Evolutionary conservation across 2,888 invertebrate species (phyloP).

Genomic region (Cephalotes varians): DNA sequence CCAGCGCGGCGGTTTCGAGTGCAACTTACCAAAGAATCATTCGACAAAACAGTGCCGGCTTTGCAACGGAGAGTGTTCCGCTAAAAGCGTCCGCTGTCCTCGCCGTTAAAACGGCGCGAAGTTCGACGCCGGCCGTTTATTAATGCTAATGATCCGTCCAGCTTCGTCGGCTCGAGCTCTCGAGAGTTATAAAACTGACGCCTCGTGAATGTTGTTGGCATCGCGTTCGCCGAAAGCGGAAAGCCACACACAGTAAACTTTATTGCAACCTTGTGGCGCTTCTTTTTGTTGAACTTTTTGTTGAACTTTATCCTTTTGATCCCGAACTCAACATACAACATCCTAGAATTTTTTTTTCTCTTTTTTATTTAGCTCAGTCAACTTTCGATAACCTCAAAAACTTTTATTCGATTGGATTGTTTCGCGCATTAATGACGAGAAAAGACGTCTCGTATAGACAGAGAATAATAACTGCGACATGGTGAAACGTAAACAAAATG

Average conservation of each 20-base stretch:
- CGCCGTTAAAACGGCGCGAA: slow-evolving; percentile 64
- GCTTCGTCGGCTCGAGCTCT: slow-evolving; percentile 14
- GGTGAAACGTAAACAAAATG: slow-evolving; percentile 12
- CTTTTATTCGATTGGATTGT: neutral
- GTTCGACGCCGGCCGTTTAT: slow-evolving; percentile 71
- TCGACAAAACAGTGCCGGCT: slow-evolving; percentile 34
- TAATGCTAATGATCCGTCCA: slow-evolving; percentile 66
- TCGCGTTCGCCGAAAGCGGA: slow-evolving; percentile 4
- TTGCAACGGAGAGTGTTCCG: slow-evolving; percentile 42
- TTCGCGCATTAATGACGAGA: neutral
- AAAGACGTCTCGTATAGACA: neutral
- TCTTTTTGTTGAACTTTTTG: neutral
- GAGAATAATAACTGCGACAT: slow-evolving; percentile 17
- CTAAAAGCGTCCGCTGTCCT: slow-evolving; percentile 52
- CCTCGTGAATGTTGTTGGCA: slow-evolving; percentile 6
- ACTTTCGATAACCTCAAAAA: neutral
- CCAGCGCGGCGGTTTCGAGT: slow-evolving; percentile 23
- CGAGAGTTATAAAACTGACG: slow-evolving; percentile 62
- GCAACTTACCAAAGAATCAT: slow-evolving; percentile 34
- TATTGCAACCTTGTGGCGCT: neutral
- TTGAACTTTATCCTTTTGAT: slow-evolving; percentile 3
- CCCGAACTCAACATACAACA: neutral
- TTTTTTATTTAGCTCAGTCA: neutral
- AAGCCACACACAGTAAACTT: neutral
- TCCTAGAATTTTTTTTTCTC: neutral